Base-by-base conservation (phyloP, 1,140 invertebrate species). In the Harlomillsia oculata region DNA sequence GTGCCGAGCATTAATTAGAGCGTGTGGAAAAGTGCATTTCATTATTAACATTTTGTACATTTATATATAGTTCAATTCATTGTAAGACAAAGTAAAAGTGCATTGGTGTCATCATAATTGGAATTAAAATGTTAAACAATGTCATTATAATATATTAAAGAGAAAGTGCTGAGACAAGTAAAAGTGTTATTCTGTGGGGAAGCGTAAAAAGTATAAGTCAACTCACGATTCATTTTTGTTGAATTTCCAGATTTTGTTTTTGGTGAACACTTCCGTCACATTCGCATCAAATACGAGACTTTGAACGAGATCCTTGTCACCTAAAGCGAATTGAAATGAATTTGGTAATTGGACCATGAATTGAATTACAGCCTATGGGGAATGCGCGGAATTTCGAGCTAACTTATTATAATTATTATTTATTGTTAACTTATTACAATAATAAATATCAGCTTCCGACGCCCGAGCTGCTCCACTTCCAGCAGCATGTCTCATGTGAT, bases 281-380 rank as follows among this genome's bases (percentile, higher is more conserved):
- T 80, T 79, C 2, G 87, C 86, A 71, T 90, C 87, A 69, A 87
- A 80, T 50, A 89, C 82, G 51, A 90, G 73, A 36, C 83, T 85
- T 71, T 89, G 85, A 59, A 89, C 71, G 63, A 90, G 75, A 65
- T 78, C 80, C 74, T 87, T 85, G 71, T 90, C 86, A 76, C 87
- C 84, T 91, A 67, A 18, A 70, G 67, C 63, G 65, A 56, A 18
- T 29, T 43, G 45, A 57, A 63, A 57, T 36, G 56, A 25, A 60
- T 26, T 49, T 16, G 18, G 5, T 30, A 30, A 14, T 13, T 14
- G 25, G 5, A 30, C 18, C 3, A 14, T 48, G 41, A 2, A 4
- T 43, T 3, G 2, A 2, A 2, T 43, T 20, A 4, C 21, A 20
- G n/a, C n/a, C n/a, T n/a, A n/a, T n/a, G n/a, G n/a, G n/a, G n/a